A percentile compares a stretch with the other conserved stretches of the same genome.
phyloP scores from a whole-genome alignment of 2,888 invertebrate species.

The Drosophila diplacantha region DNA sequence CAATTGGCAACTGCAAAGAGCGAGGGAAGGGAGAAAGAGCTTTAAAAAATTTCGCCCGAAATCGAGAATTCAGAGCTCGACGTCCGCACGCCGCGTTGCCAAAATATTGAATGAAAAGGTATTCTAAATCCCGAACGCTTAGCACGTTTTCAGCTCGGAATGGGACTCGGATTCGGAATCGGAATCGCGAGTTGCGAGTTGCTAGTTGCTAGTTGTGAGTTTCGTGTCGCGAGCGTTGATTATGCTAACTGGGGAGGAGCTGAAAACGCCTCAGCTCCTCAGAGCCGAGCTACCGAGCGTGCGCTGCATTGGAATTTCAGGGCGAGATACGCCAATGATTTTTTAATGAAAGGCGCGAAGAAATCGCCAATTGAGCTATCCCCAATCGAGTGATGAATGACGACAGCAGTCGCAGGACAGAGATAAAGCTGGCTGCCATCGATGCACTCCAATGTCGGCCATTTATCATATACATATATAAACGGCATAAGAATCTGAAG shows the following conservation, averaged over 20 bases:
- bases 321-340: conserved; percentile 60
- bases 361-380: conserved; percentile 56
- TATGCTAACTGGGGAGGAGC: conserved; percentile 50
- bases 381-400: conserved; percentile 51
- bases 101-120: conserved; percentile 67
- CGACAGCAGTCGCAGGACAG: conserved; percentile 32
- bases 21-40: conserved; percentile 6
- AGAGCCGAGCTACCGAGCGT: conserved; percentile 41
- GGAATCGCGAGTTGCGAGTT: conserved; percentile 16
- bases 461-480: conserved; percentile 10
- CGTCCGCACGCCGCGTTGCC: conserved; percentile 59
- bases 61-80: conserved; percentile 44
- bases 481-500: conserved; percentile 11
- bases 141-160: conserved; percentile 51
- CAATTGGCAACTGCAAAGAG: conserved; percentile 36
- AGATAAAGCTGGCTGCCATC: conserved; percentile 22
- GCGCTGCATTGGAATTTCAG: conserved; percentile 57
- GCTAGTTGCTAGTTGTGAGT: conserved; percentile 6
- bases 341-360: conserved; percentile 64
- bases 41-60: conserved; percentile 52
- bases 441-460: conserved; percentile 27
- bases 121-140: conserved; percentile 56
- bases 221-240: conserved; percentile 44
- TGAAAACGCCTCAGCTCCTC: no score
- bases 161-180: conserved; percentile 16